Conservation (phyloP, 2,797 vertebrate genomes). For the Sparidentex hasta region DNA sequence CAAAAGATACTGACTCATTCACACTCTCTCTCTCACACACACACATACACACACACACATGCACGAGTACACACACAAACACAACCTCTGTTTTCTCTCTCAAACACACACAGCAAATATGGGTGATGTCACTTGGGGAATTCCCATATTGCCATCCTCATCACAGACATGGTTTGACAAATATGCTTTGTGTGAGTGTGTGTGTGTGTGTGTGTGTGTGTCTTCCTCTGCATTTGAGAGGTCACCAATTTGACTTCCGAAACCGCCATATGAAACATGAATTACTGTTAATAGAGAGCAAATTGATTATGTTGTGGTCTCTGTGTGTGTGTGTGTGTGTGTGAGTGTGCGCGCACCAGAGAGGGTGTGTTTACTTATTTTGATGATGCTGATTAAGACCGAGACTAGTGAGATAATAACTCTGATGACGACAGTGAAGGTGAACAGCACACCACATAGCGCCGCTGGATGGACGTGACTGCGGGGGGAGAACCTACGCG, state of each 20-base stretch:
- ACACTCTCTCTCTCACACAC: conserved; percentile 36
- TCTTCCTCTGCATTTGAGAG: conserved; percentile 40
- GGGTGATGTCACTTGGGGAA: conserved; percentile 84
- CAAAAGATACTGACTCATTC: conserved; percentile 61
- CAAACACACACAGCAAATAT: conserved; percentile 54
- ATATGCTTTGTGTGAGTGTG: conserved; percentile 49
- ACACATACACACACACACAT: conserved; percentile 43
- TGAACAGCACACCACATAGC: neutral
- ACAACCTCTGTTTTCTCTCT: conserved; percentile 56
- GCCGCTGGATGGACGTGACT: neutral
- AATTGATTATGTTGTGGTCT: conserved; percentile 10
- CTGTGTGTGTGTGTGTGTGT: too few species aligned
- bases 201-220: conserved; percentile 27
- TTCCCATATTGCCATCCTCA: conserved; percentile 75
- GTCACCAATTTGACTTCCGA: conserved; percentile 37
- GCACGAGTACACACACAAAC: conserved; percentile 37
- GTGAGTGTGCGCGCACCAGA: neutral
- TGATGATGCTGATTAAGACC: conserved; percentile 21
- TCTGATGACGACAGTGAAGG: neutral
- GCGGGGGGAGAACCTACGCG: conserved; percentile 88
- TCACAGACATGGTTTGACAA: conserved; percentile 70
- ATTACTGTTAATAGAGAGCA: conserved; percentile 54
- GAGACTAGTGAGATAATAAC: conserved; percentile 4
- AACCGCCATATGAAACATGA: conserved; percentile 49
- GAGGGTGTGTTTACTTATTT: conserved; percentile 15